Conservation (phyloP, 2,113 vertebrate genomes). For the Melospiza georgiana region DNA sequence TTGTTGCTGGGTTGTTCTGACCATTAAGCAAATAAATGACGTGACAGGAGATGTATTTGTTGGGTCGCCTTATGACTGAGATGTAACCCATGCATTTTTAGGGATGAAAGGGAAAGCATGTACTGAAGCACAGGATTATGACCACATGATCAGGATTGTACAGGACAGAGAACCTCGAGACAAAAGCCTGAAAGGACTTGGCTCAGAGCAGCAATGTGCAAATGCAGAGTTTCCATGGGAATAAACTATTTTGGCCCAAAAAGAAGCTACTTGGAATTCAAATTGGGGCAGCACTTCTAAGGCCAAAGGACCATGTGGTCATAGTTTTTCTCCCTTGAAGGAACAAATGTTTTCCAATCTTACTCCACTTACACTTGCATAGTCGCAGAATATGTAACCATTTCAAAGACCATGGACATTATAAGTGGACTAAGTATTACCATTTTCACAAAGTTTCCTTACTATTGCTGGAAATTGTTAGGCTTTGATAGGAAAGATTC, state of each 20-base stretch:
- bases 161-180: neutral
- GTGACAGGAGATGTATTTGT: neutral
- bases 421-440: neutral
- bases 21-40: neutral
- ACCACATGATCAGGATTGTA: neutral
- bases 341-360: neutral
- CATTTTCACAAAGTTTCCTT: neutral
- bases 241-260: neutral
- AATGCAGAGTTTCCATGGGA: neutral
- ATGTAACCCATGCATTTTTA: neutral
- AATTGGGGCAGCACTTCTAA: neutral
- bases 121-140: neutral
- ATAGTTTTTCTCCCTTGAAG: neutral
- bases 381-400: neutral
- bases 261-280: neutral
- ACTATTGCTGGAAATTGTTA: neutral
- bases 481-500: neutral
- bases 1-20: neutral
- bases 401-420: neutral
- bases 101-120: neutral
- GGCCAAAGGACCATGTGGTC: neutral
- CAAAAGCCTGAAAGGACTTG: constrained; percentile 12
- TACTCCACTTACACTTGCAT: neutral
- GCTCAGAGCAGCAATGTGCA: neutral
- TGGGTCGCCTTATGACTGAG: neutral